Evolutionary conservation across 2,797 vertebrate species (phyloP).

Genomic region (Leptodactylus fallax): DNA sequence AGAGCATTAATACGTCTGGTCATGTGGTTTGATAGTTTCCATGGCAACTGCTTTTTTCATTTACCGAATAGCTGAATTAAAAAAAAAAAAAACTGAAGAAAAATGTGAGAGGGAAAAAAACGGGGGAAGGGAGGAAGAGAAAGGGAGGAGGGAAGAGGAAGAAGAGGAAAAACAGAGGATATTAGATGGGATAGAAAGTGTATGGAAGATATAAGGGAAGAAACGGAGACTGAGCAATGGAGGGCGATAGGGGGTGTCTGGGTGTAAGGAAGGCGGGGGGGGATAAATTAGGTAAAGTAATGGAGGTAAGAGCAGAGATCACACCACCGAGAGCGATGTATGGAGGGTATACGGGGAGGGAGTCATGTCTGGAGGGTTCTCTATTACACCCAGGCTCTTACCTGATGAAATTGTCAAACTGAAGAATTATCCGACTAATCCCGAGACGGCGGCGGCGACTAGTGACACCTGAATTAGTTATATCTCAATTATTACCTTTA

Average conservation of each 20-base stretch:
- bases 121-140: slow-evolving; percentile 44
- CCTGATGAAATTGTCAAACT: no score
- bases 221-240: background rate
- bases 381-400: background rate
- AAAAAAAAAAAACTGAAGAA: slow-evolving; percentile 56
- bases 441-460: background rate
- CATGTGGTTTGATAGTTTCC: slow-evolving; percentile 64
- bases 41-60: slow-evolving; percentile 65
- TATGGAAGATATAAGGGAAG: slow-evolving; percentile 7
- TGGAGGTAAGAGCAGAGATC: background rate
- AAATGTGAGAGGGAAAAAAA: slow-evolving; percentile 59
- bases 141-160: slow-evolving; percentile 17
- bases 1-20: slow-evolving; percentile 63
- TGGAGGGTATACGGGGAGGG: background rate
- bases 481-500: background rate
- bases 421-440: background rate
- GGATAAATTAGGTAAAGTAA: slow-evolving; percentile 8
- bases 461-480: background rate
- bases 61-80: slow-evolving; percentile 65
- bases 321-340: background rate
- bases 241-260: background rate
- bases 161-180: background rate
- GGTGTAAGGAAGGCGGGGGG: background rate
- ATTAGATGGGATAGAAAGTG: background rate
- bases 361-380: background rate